phyloP scores from a whole-genome alignment of 2,113 vertebrate species.

The Reinhardtius hippoglossoides region DNA sequence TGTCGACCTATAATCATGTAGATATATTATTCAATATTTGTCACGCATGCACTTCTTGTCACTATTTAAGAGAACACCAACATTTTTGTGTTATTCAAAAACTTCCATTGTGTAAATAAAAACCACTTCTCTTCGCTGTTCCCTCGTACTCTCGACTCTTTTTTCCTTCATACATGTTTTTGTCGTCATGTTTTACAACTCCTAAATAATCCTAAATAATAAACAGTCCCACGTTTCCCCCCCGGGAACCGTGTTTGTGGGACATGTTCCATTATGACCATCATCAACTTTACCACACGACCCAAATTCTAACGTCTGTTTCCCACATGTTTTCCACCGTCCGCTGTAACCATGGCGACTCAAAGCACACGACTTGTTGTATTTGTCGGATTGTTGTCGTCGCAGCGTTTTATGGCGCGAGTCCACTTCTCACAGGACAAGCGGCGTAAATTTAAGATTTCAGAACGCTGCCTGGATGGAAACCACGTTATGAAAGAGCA shows the following conservation, averaged over 20 bases:
- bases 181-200: not conserved
- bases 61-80: no score
- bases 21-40: no score
- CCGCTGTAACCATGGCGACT: slow-evolving; percentile 47
- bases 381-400: slow-evolving; percentile 23
- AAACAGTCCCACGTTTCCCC: not conserved
- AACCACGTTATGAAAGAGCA: not conserved
- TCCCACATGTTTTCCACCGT: not conserved
- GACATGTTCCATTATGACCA: slow-evolving; percentile 7
- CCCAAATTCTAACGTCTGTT: slow-evolving; percentile 10
- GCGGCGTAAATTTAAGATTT: slow-evolving; percentile 22
- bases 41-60: no score
- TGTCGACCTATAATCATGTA: no score
- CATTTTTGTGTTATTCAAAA: no score
- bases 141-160: no score
- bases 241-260: not conserved
- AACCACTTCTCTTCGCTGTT: no score
- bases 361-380: slow-evolving; percentile 52
- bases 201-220: slow-evolving; percentile 1
- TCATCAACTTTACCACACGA: slow-evolving; percentile 7
- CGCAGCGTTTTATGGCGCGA: not conserved
- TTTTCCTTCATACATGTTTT: not conserved
- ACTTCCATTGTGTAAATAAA: no score
- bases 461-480: slow-evolving; percentile 3
- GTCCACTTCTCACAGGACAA: no score